Percentiles rank a stretch among this genome's conserved stretches.
These are phyloP conservation scores for Phaenicophaeus curvirostris DNA, from an alignment of 2,797 vertebrate genomes.

Conservation along the genomic window DNA sequence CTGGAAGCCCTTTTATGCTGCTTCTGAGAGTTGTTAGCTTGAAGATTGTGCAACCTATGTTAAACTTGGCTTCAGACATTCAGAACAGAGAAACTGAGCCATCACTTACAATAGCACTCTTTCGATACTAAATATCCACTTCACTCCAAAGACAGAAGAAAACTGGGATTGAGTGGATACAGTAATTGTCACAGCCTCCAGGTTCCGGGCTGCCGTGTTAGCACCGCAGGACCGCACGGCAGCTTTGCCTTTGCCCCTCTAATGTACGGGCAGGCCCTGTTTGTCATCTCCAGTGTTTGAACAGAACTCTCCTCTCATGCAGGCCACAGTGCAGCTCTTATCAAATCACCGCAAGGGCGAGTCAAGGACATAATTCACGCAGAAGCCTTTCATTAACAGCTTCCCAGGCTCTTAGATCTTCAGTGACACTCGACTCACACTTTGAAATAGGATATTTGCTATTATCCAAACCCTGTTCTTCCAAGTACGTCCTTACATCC, in stretches of 20 bases:
- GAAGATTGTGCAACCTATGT: neutral
- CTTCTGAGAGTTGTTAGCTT: neutral
- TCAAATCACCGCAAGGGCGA: neutral
- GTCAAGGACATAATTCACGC: neutral
- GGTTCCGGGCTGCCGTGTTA: neutral
- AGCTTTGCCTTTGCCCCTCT: neutral
- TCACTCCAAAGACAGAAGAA: neutral
- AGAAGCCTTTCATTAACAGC: neutral
- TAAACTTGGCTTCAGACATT: neutral
- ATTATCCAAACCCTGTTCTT: neutral
- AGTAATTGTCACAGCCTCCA: neutral
- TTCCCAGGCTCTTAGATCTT: neutral
- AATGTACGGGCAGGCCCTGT: neutral
- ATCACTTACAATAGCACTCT: neutral
- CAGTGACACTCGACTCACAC: neutral
- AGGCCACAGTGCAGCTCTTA: neutral
- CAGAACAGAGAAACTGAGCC: neutral
- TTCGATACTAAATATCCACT: neutral
- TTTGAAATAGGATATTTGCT: neutral
- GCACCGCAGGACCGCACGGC: neutral
- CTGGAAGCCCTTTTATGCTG: neutral
- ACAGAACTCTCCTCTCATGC: neutral
- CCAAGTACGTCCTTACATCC: neutral
- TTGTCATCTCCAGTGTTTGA: neutral
- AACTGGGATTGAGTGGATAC: rapidly evolving